Percentiles rank a stretch among this genome's conserved stretches.
Conservation (phyloP, 2,888 invertebrate species). For the Lasioglossum malachurum region DNA sequence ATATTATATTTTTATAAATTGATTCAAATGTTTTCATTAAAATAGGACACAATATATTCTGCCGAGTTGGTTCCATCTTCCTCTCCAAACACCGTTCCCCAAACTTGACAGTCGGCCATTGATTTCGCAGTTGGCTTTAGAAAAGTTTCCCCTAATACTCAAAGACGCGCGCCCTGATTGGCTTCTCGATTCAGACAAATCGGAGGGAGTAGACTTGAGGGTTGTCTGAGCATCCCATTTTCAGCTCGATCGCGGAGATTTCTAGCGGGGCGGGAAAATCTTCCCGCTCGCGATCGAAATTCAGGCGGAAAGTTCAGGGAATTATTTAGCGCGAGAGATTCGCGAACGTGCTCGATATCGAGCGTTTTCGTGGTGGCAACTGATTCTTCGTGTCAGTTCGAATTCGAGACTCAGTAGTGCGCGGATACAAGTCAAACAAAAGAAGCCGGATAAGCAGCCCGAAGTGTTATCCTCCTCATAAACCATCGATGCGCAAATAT, state of each 20-base stretch:
- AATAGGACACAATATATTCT: neutral
- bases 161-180: neutral
- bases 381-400: neutral
- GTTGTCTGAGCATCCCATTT: neutral
- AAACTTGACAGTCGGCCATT: neutral
- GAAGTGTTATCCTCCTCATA: conserved; percentile 50
- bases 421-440: conserved; percentile 36
- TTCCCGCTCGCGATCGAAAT: neutral
- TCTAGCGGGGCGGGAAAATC: neutral
- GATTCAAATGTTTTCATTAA: no score
- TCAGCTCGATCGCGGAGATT: neutral
- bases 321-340: neutral
- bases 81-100: neutral
- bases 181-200: neutral
- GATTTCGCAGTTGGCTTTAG: neutral
- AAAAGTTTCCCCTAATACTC: neutral
- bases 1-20: no score
- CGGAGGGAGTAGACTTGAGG: neutral
- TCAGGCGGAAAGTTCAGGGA: neutral
- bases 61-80: neutral
- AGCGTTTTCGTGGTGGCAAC: neutral
- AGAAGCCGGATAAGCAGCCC: conserved; percentile 37
- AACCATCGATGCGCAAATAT: conserved; percentile 58
- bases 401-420: neutral
- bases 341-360: conserved; percentile 16